Evolutionary conservation across 2,113 vertebrate genomes (phyloP), one percentile per base, ranked within the genome.

Genomic region (Syngnathus scovelli): DNA sequence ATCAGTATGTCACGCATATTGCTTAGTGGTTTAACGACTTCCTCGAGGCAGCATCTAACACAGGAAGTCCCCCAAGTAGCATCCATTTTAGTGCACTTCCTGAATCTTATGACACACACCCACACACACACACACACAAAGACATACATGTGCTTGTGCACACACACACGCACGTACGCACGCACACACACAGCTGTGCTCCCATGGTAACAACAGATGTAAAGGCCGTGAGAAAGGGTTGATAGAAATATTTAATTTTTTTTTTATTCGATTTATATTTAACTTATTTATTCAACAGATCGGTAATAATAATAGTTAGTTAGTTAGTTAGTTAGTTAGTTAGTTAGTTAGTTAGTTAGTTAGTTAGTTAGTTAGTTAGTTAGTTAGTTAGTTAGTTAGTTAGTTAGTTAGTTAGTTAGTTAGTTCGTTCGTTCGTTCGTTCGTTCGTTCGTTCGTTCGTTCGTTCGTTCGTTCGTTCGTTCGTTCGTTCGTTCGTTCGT

Each of bases 31-130:
- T 27, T 27, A 13, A 55, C 9, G 12, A 56, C 33, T 16, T 59
- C 12, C 54, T 56, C 21, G 23, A 27, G 27, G 27, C 4, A 33
- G 6, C 54, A 33, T 33, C 33, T 1, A 19, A 19, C 36, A 41
- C 19, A 61, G 11, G 59, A 12, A 21, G 59, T 65, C 55, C 58
- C 70, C 70, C 52, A 70, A 66, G 49, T 13, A 69, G 19, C 68
- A 69, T 73, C 54, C 13, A 49, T 66, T 75, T 74, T 48, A 71
- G 67, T 39, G 51, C 65, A 68, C 58, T 76, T 82, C 70, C 75
- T 74, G 68, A 23, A 49, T 10, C 23, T 16, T 13, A 23, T 23
- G 12, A 21, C n/a, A 62, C 58, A 54, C 60, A 54, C 41, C 46
- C 49, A 65, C 21, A 33, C 27, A 33, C 27, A 3, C 27, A 3